Evolutionary conservation across 2,113 vertebrate species (phyloP).

Genomic region (Nyctibius bracteatus): DNA sequence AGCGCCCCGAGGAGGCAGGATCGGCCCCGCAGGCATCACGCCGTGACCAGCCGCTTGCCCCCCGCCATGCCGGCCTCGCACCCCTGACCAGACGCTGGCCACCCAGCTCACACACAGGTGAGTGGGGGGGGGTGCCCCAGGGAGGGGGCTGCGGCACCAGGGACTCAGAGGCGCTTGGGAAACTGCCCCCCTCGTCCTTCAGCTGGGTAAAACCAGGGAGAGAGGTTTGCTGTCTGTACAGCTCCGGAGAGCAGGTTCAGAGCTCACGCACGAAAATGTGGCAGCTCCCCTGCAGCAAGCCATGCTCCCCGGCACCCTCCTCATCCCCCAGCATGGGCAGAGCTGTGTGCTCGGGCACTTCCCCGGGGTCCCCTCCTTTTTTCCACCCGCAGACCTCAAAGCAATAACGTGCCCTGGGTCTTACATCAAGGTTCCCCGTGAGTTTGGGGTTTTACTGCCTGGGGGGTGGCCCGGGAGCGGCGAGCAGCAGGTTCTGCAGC

Average conservation of each 20-base stretch:
- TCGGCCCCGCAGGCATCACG: background rate
- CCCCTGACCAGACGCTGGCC: background rate
- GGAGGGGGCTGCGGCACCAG: background rate
- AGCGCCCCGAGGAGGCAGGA: background rate
- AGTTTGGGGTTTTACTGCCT: background rate
- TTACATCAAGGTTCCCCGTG: background rate
- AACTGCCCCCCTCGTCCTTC: background rate
- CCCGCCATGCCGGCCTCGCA: accelerated
- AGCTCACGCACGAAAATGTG: accelerated
- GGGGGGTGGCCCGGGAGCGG: background rate
- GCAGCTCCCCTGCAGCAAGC: background rate
- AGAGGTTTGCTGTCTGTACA: background rate
- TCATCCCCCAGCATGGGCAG: accelerated
- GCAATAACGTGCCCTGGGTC: background rate
- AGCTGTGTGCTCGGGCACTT: accelerated
- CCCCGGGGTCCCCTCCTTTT: background rate
- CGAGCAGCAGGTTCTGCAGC: background rate
- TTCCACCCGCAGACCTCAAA: background rate
- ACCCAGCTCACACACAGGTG: background rate
- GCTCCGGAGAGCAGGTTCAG: background rate
- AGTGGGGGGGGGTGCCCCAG: background rate
- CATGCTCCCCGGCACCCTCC: accelerated
- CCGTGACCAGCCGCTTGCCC: background rate
- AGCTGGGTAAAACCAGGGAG: background rate
- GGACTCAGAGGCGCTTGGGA: accelerated